Evolutionary conservation across 1,140 invertebrate species (phyloP).

Genomic region (Antheraea mylitta): DNA sequence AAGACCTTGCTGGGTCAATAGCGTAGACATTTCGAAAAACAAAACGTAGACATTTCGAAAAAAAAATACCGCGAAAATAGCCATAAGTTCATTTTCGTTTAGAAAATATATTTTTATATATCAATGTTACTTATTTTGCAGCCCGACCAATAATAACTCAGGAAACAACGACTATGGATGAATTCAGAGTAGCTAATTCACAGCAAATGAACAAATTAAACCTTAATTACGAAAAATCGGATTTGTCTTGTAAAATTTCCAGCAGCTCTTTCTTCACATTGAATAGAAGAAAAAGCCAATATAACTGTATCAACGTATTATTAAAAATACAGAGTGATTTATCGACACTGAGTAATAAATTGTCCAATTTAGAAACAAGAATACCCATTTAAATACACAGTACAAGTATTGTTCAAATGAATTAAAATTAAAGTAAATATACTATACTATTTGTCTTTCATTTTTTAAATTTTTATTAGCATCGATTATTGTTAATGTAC

Average conservation of each 20-base stretch:
- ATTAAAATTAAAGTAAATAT: background rate
- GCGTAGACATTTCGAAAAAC: no score
- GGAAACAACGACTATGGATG: slow-evolving; percentile 30
- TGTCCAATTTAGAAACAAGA: slow-evolving; percentile 57
- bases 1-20: no score
- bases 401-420: background rate
- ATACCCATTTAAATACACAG: slow-evolving; percentile 26
- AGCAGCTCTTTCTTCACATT: slow-evolving; percentile 53
- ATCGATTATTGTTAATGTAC: no score
- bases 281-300: slow-evolving; percentile 46
- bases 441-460: background rate
- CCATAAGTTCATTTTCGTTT: no score
- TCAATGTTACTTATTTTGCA: no score
- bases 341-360: slow-evolving; percentile 49
- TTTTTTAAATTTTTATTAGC: no score
- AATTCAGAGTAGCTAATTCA: slow-evolving; percentile 17
- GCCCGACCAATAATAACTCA: slow-evolving; percentile 28
- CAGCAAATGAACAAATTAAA: slow-evolving; percentile 31
- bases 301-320: slow-evolving; percentile 58
- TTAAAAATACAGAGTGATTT: slow-evolving; percentile 67
- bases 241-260: slow-evolving; percentile 50
- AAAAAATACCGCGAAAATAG: no score
- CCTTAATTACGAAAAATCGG: slow-evolving; percentile 47
- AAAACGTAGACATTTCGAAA: no score
- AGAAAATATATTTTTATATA: no score